Evolutionary conservation across 2,888 invertebrate species (phyloP).

Genomic region (Nysson spinosus): DNA sequence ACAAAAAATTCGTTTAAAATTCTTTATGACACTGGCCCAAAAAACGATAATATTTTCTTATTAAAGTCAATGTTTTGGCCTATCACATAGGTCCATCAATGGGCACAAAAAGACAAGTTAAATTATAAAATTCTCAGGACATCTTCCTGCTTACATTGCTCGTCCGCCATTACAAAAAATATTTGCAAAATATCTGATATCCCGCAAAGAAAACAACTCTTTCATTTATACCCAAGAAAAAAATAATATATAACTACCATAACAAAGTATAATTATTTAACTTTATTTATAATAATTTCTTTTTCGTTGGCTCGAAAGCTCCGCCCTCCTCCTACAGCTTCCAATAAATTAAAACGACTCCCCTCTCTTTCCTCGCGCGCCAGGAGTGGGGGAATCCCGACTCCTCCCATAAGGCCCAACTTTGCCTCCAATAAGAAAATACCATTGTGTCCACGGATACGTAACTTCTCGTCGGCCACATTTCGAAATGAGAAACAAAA

Average conservation of each 20-base stretch:
- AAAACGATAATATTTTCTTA: not conserved
- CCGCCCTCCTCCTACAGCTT: constrained; percentile 35
- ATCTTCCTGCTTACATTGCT: constrained; percentile 15
- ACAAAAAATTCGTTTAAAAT: not conserved
- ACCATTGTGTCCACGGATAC: too few relatives aligned
- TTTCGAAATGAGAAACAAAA: too few relatives aligned
- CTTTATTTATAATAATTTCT: constrained; percentile 53
- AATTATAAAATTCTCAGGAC: constrained; percentile 40
- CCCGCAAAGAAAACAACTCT: not conserved
- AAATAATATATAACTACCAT: constrained; percentile 47
- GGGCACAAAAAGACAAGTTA: not conserved
- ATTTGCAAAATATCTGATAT: not conserved
- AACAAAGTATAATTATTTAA: constrained; percentile 53
- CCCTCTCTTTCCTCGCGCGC: constrained; percentile 6
- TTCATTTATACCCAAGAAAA: constrained; percentile 14
- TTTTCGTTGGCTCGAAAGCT: constrained; percentile 41
- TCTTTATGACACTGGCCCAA: not conserved
- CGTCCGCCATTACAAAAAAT: not conserved
- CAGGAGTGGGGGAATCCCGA: too few relatives aligned
- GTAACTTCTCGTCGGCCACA: constrained; percentile 14
- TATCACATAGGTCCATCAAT: not conserved
- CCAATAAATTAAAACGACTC: constrained; percentile 49
- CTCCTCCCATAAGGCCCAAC: constrained; percentile 23
- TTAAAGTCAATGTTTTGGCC: not conserved
- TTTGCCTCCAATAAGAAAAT: constrained; percentile 40